A percentile compares a stretch with the other conserved stretches of the same genome.
phyloP scores from a whole-genome alignment of 2,113 vertebrate species.

The Gallinago undulata region DNA sequence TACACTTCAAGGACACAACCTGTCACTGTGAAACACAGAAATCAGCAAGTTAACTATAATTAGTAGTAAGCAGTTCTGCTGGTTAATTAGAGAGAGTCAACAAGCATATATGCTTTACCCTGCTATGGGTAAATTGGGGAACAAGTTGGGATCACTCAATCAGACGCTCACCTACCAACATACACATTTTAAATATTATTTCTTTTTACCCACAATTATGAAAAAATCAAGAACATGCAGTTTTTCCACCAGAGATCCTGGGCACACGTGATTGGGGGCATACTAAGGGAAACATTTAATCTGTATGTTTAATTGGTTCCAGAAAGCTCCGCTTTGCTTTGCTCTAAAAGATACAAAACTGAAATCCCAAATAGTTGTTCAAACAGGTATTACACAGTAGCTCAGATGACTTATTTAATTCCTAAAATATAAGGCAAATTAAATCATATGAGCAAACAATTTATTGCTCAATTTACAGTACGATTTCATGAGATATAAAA shows the following conservation, averaged over 20 bases:
- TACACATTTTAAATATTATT: not conserved
- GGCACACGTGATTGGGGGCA: not conserved
- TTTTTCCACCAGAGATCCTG: not conserved
- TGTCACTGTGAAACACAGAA: not conserved
- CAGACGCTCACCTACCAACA: not conserved
- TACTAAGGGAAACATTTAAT: not conserved
- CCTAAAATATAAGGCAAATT: conserved; percentile 23
- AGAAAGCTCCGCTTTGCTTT: not conserved
- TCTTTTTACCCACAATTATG: not conserved
- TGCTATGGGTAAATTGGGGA: not conserved
- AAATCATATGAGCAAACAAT: not conserved
- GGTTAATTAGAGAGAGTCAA: conserved; percentile 13
- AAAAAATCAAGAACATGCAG: not conserved
- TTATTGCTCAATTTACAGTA: conserved; percentile 35
- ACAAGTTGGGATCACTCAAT: not conserved
- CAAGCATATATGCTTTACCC: not conserved
- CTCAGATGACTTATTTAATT: conserved; percentile 32
- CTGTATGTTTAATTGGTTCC: not conserved
- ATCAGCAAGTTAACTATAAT: conserved; percentile 22
- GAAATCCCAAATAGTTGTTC: not conserved
- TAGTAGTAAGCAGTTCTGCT: conserved; percentile 2
- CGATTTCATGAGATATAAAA: conserved; percentile 8
- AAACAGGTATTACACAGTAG: not conserved
- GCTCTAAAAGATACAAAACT: not conserved
- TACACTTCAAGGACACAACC: not conserved